These are phyloP conservation scores for Thalassoma bifasciatum DNA, from an alignment of 2,113 vertebrate genomes.

Conservation along the genomic window DNA sequence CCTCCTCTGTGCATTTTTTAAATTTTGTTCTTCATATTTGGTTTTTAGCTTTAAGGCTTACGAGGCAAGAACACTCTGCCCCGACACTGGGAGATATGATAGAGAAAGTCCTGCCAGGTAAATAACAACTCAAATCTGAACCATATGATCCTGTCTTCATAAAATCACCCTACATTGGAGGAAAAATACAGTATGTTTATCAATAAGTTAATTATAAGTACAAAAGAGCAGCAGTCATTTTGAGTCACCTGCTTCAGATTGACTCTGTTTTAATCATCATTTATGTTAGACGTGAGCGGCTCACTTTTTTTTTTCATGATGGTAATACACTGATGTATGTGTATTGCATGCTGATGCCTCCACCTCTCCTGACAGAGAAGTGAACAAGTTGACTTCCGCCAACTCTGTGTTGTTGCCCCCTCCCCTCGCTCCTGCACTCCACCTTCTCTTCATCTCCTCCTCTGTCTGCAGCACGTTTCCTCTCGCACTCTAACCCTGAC, in stretches of 20 bases:
- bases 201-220: neutral
- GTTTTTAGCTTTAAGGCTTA: conserved; percentile 94
- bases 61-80: conserved; percentile 97
- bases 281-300: conserved; percentile 22
- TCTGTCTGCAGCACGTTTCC: conserved; percentile 59
- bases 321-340: conserved; percentile 34
- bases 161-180: conserved; percentile 39
- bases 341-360: conserved; percentile 43
- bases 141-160: conserved; percentile 42
- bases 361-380: conserved; percentile 31
- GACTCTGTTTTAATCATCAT: neutral
- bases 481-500: conserved; percentile 71
- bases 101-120: conserved; percentile 86
- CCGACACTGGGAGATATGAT: conserved; percentile 91
- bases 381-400: conserved; percentile 45
- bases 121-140: conserved; percentile 68
- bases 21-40: conserved; percentile 81
- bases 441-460: conserved; percentile 12
- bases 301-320: conserved; percentile 40
- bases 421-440: conserved; percentile 10
- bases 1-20: conserved; percentile 57
- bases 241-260: conserved; percentile 24
- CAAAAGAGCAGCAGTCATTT: conserved; percentile 46
- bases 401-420: conserved; percentile 32
- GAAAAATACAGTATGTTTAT: neutral